phyloP scores from a whole-genome alignment of 2,888 invertebrate species.

The Ashinkailepas kermadecensis region DNA sequence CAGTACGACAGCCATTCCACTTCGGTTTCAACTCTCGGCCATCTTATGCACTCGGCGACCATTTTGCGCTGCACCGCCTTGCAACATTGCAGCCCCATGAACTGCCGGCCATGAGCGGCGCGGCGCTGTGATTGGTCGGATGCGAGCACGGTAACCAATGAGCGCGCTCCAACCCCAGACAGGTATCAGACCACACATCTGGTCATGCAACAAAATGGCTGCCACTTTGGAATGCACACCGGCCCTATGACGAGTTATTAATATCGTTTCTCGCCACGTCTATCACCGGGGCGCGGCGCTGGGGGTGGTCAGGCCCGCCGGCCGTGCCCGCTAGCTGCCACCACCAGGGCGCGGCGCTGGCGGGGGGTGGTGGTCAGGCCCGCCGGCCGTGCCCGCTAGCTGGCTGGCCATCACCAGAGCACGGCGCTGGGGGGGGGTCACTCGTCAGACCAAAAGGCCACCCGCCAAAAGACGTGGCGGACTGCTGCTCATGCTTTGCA shows the following conservation, averaged over 20 bases:
- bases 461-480: too few relatives aligned
- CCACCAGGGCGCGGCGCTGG: too few relatives aligned
- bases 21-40: not conserved
- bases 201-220: conserved; percentile 4
- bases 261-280: not conserved
- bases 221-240: not conserved
- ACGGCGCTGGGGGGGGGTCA: too few relatives aligned
- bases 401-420: too few relatives aligned
- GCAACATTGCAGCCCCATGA: not conserved
- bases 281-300: not conserved
- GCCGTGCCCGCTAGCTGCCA: too few relatives aligned
- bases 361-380: too few relatives aligned
- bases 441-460: too few relatives aligned
- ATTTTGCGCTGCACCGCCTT: not conserved
- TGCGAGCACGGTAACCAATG: not conserved
- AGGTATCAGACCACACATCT: not conserved
- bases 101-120: not conserved
- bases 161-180: not conserved
- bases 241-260: not conserved
- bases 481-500: too few relatives aligned
- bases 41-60: not conserved
- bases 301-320: too few relatives aligned
- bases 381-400: too few relatives aligned
- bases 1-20: too few relatives aligned
- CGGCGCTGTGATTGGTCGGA: not conserved